Evolutionary conservation across 2,888 invertebrate genomes (phyloP).

Genomic region (Ditula angustiorana): DNA sequence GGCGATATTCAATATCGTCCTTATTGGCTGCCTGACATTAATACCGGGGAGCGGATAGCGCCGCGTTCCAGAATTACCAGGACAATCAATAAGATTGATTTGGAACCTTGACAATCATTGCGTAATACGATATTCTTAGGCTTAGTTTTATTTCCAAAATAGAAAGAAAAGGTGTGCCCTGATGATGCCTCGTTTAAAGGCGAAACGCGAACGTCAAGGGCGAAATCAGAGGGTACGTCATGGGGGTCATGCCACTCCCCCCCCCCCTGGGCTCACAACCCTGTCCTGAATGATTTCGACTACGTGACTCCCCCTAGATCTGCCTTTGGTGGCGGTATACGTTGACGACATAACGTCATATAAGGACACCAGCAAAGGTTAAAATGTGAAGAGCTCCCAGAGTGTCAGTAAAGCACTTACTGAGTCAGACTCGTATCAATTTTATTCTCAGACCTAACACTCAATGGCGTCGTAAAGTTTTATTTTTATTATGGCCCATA

Average conservation of each 20-base stretch:
- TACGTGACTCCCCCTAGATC: too few species aligned
- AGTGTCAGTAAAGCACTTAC: slow-evolving; percentile 1
- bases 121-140: too few species aligned
- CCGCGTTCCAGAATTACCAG: not conserved
- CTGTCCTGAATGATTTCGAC: too few species aligned
- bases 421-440: slow-evolving; percentile 2
- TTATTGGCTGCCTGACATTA: slow-evolving; percentile 16
- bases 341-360: not conserved
- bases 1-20: slow-evolving; percentile 5
- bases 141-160: too few species aligned
- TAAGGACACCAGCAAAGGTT: not conserved
- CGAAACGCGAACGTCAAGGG: too few species aligned
- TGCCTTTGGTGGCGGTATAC: not conserved
- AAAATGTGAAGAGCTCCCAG: not conserved
- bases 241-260: too few species aligned
- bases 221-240: too few species aligned
- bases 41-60: slow-evolving; percentile 3
- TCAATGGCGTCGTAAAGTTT: slow-evolving; percentile 1
- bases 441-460: slow-evolving; percentile 2
- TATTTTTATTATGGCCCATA: not conserved
- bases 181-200: too few species aligned
- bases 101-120: too few species aligned
- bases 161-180: too few species aligned
- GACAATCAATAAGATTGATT: too few species aligned
- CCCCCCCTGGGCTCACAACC: too few species aligned